These are phyloP conservation scores for Tachysurus fulvidraco DNA, from an alignment of 2,113 vertebrate genomes.

Conservation along the genomic window DNA sequence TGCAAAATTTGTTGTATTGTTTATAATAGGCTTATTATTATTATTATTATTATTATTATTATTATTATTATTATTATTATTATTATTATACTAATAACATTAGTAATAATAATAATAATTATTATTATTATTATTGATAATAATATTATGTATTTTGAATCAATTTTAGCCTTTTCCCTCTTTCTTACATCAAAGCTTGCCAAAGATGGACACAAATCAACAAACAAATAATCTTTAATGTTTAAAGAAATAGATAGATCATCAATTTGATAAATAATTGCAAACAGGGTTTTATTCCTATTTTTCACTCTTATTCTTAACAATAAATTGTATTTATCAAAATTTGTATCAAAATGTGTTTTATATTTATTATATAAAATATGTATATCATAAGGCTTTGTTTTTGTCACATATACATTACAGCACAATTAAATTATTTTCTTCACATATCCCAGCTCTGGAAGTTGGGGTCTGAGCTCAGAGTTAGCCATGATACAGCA, in stretches of 20 bases:
- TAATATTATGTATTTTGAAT: too few relatives aligned
- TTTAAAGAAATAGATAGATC: neutral
- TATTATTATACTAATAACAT: neutral
- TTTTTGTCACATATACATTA: too few relatives aligned
- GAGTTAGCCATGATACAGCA: too few relatives aligned
- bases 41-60: neutral
- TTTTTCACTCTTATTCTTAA: neutral
- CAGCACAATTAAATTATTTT: too few relatives aligned
- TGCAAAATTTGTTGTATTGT: neutral
- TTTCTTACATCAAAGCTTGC: neutral
- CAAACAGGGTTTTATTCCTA: neutral
- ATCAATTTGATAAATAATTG: neutral
- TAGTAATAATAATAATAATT: too few relatives aligned
- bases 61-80: neutral
- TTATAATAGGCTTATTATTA: too few relatives aligned
- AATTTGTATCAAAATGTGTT: neutral
- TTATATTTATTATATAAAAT: neutral
- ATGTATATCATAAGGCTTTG: neutral
- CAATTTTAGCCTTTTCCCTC: neutral
- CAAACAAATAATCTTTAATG: neutral
- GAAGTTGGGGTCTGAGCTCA: too few relatives aligned
- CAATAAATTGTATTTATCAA: neutral
- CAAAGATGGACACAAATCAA: neutral
- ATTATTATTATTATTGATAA: too few relatives aligned
- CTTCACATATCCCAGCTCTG: too few relatives aligned